Conservation (phyloP, 2,888 invertebrate species). For the Andrena chrysosceles region DNA sequence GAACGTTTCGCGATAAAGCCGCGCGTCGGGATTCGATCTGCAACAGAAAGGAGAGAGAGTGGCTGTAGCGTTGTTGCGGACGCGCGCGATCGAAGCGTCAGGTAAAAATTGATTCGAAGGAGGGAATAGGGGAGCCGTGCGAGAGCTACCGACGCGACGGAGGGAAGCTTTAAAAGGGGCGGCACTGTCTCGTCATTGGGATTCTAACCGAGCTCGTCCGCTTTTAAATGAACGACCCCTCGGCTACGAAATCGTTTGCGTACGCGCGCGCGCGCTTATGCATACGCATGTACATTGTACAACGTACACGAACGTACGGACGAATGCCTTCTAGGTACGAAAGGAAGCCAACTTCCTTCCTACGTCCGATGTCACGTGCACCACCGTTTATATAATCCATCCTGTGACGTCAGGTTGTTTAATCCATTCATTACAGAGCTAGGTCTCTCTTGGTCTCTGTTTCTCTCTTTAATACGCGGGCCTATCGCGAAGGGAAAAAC, state of each 20-base stretch:
- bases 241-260: slow-evolving; percentile 63
- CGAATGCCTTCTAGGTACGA: slow-evolving; percentile 80
- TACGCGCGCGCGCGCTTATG: slow-evolving; percentile 23
- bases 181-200: slow-evolving; percentile 61
- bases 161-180: slow-evolving; percentile 64
- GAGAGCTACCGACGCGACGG: slow-evolving; percentile 7
- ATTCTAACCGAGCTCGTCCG: slow-evolving; percentile 74
- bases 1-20: background rate
- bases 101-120: slow-evolving; percentile 27
- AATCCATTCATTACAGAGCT: slow-evolving; percentile 82
- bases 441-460: slow-evolving; percentile 23
- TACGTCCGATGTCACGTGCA: slow-evolving; percentile 82
- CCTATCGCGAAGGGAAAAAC: slow-evolving; percentile 9
- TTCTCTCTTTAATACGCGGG: background rate
- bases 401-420: slow-evolving; percentile 84
- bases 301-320: slow-evolving; percentile 38
- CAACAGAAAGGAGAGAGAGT: slow-evolving; percentile 9
- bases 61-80: background rate
- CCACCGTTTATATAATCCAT: slow-evolving; percentile 84
- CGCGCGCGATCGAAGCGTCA: slow-evolving; percentile 11
- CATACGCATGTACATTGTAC: slow-evolving; percentile 19
- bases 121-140: background rate
- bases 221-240: slow-evolving; percentile 73
- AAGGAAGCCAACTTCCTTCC: slow-evolving; percentile 84
- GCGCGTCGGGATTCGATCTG: slow-evolving; percentile 9